Evolutionary conservation across 2,113 vertebrate genomes (phyloP).

Genomic region (Anguilla rostrata): DNA sequence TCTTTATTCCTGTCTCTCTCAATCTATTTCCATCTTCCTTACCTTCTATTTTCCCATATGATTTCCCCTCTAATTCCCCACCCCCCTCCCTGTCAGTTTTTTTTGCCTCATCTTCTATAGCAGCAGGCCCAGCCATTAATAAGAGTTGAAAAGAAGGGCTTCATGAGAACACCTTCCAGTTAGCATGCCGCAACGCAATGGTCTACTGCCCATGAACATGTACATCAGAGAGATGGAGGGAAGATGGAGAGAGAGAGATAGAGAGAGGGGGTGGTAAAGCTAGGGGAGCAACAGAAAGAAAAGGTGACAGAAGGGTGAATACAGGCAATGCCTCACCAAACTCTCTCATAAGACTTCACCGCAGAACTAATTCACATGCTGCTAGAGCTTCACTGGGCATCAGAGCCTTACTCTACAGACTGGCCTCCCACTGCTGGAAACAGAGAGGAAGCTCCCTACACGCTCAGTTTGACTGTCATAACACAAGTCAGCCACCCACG

Average conservation of each 20-base stretch:
- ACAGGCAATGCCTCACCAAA: not conserved
- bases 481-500: not conserved
- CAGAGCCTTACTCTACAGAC: not conserved
- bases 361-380: not conserved
- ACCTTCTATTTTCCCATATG: conserved; percentile 35
- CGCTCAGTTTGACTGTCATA: not conserved
- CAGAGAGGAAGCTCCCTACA: not conserved
- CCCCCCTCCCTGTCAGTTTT: conserved; percentile 48
- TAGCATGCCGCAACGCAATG: not conserved
- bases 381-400: not conserved
- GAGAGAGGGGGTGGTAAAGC: not conserved
- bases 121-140: conserved; percentile 32
- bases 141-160: conserved; percentile 8
- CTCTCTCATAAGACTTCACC: not conserved
- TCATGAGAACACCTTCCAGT: not conserved
- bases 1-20: not conserved
- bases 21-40: not conserved
- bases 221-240: not conserved
- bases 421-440: not conserved
- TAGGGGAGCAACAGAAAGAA: not conserved
- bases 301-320: not conserved
- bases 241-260: not conserved
- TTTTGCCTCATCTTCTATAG: conserved; percentile 45
- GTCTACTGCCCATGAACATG: too few relatives aligned
- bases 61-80: conserved; percentile 40